Evolutionary conservation across 1,140 invertebrate species (phyloP), one percentile per base, ranked within the genome.

Genomic region (Papilio xuthus): DNA sequence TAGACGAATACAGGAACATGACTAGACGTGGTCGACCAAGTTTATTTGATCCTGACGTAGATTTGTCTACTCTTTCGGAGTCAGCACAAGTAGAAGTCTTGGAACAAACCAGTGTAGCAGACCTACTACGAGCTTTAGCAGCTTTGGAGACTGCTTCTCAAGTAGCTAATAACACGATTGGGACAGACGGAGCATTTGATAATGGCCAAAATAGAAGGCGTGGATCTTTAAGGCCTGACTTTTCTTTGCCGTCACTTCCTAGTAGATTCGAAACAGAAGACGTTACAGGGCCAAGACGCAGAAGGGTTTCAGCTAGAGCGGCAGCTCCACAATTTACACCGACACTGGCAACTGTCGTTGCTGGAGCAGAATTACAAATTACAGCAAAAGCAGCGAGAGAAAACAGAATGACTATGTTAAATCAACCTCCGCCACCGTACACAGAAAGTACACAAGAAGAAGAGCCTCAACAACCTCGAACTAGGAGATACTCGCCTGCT

Each of bases 61-160:
- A 93, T 78, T 85, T 94, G 78, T 82, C 87, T 53, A 89, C 83
- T 73, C 80, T 94, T 63, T 87, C 94, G 26, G 92, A 94, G 78
- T 89, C 92, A 4, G 93, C 95, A 76, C 94, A 95, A 82, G 95
- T 95, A 26, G 94, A 95, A 85, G 93, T 97, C 28, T 90, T 97
- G 60, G 97, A 97, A 92, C 95, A 97, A 83, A 97, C 97, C 0
- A 97, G 96, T 23, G 91, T 97, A 13, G 96, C 96, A 3, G 97
- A 97, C 90, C 95, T 97, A 26, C 93, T 97, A 18, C 92, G 96
- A 44, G 96, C 96, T 0, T 86, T 97, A 18, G 95, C 96, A 32
- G 95, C 95, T 50, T 89, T 96, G 47, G 92, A 94, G 77, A 91
- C 92, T 8, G 89, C 87, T 69, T 77, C 79, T 28, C 81, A 81